Evolutionary conservation across 2,113 vertebrate species (phyloP), one percentile per base, ranked within the genome.

Genomic region (Microtus ochrogaster): DNA sequence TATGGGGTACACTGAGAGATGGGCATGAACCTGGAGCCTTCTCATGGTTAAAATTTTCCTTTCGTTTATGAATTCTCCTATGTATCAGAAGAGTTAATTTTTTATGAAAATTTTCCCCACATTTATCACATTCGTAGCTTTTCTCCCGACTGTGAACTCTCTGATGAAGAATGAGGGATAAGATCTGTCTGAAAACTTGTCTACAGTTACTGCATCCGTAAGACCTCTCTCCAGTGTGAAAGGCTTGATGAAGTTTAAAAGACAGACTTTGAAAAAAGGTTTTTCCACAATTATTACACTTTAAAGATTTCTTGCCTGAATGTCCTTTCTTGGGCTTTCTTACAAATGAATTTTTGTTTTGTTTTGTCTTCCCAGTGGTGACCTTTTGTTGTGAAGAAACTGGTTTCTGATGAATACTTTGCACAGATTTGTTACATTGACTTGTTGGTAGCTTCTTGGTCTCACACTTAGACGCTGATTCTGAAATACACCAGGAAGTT

Each of bases 401-500:
- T 61, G 94, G 55, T 79, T 94, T 95, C 70, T 77, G 95, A 52
- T 8, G 47, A 65, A 61, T 22, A 52, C 76, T 92, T 68, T 72
- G 96, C 66, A 81, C 89, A 73, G 83, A 74, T 94, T 92, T 96
- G 58, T 28, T 88, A 58, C 19, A 49, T 0, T 63, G 84, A 90
- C 49, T 88, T 90, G 88, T 14, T 77, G 61, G 72, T 78, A 92
- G 91, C 55, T 95, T 97, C 94, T 90, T 97, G 74, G 28, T 92
- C 65, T 96, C 88, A 85, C 7, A 61, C 39, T 96, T 96, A 94
- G 95, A 90, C 3, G 65, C 84, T 77, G 49, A 90, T 76, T 95
- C 93, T 97, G 96, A 97, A 97, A 97, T 90, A 96, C 47, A 98
- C 49, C 90, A 97, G 94, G 41, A 96, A 95, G 92, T 95, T 85